Percentiles rank a stretch among this genome's conserved stretches.
phyloP scores from a whole-genome alignment of 2,113 vertebrate species.

The Ammodramus savannarum region DNA sequence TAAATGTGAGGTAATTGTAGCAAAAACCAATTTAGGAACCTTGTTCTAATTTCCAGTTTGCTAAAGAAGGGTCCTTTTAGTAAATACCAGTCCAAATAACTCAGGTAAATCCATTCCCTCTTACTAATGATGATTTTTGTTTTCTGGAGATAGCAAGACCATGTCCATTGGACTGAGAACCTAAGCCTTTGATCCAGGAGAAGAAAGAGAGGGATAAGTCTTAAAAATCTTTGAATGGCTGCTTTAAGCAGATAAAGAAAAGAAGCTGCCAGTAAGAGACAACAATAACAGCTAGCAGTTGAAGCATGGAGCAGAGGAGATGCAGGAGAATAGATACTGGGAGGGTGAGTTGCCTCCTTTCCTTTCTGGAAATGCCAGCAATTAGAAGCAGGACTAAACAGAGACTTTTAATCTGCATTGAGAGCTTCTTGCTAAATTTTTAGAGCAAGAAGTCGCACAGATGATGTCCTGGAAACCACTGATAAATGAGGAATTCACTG shows the following conservation, averaged over 20 bases:
- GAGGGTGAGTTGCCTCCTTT: not conserved
- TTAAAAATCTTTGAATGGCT: not conserved
- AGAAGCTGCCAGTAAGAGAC: not conserved
- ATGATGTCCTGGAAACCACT: not conserved
- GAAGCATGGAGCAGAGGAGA: not conserved
- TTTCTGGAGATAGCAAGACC: not conserved
- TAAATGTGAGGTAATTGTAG: not conserved
- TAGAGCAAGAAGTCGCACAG: not conserved
- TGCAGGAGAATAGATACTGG: not conserved
- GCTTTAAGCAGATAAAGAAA: not conserved
- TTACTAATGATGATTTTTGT: not conserved
- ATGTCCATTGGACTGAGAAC: not conserved
- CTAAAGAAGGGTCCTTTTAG: not conserved
- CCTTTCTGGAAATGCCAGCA: not conserved
- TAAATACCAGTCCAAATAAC: not conserved
- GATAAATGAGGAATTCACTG: not conserved
- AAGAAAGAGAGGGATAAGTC: not conserved
- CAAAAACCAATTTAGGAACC: not conserved
- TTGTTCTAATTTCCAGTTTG: not conserved
- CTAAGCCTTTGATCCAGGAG: not conserved
- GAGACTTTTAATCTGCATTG: not conserved
- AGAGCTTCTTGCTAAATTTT: not conserved
- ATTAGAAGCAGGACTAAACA: not conserved
- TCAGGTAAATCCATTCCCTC: not conserved
- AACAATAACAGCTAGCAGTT: not conserved